These are phyloP conservation scores for Fundulus diaphanus DNA, from an alignment of 2,797 vertebrate genomes.

Conservation along the genomic window DNA sequence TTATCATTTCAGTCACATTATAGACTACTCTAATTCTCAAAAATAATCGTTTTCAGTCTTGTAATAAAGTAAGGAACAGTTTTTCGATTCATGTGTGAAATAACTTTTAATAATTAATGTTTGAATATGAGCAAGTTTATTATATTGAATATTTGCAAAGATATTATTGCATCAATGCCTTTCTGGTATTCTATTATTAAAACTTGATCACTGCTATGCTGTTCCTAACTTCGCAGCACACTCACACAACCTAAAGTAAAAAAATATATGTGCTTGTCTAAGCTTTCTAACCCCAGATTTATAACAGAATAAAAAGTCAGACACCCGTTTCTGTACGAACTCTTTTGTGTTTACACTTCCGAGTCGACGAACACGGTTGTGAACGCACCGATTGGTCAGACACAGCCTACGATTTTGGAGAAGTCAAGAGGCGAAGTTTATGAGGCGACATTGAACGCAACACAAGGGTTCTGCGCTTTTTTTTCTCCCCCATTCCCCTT, in stretches of 20 bases:
- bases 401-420: constrained; percentile 27
- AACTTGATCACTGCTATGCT: background rate
- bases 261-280: no score
- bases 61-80: no score
- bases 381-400: constrained; percentile 46
- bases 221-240: background rate
- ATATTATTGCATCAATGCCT: background rate
- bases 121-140: no score
- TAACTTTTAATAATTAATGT: no score
- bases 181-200: background rate
- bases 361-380: constrained; percentile 23
- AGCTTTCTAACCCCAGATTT: background rate
- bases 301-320: background rate
- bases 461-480: constrained; percentile 54
- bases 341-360: constrained; percentile 6
- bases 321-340: background rate
- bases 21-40: background rate
- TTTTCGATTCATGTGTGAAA: background rate
- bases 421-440: constrained; percentile 46
- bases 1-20: background rate
- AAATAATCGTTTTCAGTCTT: background rate
- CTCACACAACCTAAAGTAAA: background rate
- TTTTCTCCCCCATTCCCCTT: background rate
- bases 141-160: background rate
- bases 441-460: constrained; percentile 69